Evolutionary conservation across 2,797 vertebrate genomes (phyloP).

Genomic region (Hydrophis major): DNA sequence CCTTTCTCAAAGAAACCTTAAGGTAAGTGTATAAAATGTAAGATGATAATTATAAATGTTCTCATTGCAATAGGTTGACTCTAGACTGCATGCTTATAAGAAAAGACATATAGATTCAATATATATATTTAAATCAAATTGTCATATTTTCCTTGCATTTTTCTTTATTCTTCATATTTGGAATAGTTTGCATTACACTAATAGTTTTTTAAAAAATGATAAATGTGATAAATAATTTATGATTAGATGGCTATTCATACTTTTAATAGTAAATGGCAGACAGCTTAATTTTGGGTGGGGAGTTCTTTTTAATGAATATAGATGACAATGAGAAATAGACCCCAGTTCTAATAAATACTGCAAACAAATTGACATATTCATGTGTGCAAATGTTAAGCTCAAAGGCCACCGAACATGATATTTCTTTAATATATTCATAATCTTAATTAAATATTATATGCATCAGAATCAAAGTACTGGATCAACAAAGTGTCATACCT

Average conservation of each 20-base stretch:
- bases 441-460: neutral
- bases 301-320: neutral
- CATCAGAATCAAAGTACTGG: neutral
- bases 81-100: neutral
- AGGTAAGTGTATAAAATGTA: conserved; percentile 70
- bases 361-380: neutral
- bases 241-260: neutral
- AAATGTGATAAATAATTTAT: neutral
- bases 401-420: neutral
- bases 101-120: neutral
- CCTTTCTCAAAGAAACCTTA: conserved; percentile 90
- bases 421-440: neutral
- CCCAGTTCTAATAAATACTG: neutral
- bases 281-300: neutral
- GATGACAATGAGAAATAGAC: neutral
- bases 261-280: neutral
- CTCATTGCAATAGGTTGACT: neutral
- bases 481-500: neutral
- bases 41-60: neutral
- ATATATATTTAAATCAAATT: neutral
- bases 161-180: conserved; percentile 21
- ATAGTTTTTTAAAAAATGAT: neutral
- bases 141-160: neutral
- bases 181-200: neutral
- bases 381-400: neutral